These are phyloP conservation scores for Agriopis leucophaearia DNA, from an alignment of 2,888 invertebrate genomes.

Conservation along the genomic window DNA sequence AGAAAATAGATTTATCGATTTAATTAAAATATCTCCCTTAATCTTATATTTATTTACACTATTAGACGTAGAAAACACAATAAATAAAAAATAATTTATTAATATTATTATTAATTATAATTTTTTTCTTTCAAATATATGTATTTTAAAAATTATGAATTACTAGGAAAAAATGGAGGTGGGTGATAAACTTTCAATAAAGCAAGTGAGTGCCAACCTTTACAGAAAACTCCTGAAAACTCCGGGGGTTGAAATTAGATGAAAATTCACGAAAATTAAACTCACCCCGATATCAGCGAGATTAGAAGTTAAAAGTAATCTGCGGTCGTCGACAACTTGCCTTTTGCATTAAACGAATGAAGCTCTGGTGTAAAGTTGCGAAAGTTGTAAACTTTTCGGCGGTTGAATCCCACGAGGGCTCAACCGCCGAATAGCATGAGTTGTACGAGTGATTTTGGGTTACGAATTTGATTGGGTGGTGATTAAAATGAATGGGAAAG, in stretches of 20 bases:
- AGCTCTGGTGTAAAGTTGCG: conserved; percentile 21
- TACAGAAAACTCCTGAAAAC: conserved; percentile 52
- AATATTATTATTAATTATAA: too few species aligned
- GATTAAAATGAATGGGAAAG: conserved; percentile 15
- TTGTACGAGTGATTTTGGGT: conserved; percentile 17
- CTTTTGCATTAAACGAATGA: conserved; percentile 49
- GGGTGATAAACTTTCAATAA: neutral
- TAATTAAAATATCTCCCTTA: too few species aligned
- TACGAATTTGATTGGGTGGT: conserved; percentile 17
- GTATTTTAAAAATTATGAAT: too few species aligned
- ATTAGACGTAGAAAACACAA: too few species aligned
- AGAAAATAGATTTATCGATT: too few species aligned
- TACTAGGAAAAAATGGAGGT: too few species aligned
- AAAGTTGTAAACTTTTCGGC: conserved; percentile 25
- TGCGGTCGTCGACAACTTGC: conserved; percentile 54
- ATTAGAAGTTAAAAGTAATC: conserved; percentile 70
- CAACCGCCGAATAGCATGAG: conserved; percentile 1
- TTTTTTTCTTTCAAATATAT: too few species aligned
- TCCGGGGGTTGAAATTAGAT: conserved; percentile 60
- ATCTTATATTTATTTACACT: too few species aligned
- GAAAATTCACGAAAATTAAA: conserved; percentile 59
- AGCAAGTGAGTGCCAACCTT: conserved; percentile 28
- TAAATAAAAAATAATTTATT: too few species aligned
- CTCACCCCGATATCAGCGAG: conserved; percentile 58
- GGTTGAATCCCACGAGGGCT: conserved; percentile 28